Conservation (phyloP, 2,888 invertebrate species). For the Disparrhopalites patrizii region DNA sequence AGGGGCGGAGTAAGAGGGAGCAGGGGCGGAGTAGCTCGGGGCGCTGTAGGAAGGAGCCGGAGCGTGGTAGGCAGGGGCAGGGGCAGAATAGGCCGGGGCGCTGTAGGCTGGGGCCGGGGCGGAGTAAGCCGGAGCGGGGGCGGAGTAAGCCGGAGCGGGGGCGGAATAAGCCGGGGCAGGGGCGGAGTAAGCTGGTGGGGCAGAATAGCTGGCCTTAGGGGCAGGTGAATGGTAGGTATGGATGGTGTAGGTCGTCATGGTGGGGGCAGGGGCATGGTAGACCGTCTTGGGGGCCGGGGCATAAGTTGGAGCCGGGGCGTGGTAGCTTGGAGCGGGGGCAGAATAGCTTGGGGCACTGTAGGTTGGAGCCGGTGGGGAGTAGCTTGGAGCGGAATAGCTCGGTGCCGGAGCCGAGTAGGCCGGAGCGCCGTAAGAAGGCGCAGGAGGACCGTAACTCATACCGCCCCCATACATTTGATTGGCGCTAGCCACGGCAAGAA, state of each 20-base stretch:
- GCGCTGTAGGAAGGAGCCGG: background rate
- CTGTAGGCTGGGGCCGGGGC: background rate
- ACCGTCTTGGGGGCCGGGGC: slow-evolving; percentile 8
- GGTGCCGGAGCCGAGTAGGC: background rate
- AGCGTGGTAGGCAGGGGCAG: background rate
- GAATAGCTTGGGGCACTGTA: background rate
- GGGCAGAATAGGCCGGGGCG: background rate
- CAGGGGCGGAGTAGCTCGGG: too few relatives aligned
- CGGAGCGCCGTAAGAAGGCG: too few relatives aligned
- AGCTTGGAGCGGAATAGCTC: background rate
- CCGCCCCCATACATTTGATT: background rate
- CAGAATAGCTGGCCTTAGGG: background rate
- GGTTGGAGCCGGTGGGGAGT: too few relatives aligned
- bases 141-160: background rate
- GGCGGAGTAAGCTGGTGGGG: background rate
- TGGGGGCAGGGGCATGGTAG: slow-evolving; percentile 28
- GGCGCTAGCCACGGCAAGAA: background rate
- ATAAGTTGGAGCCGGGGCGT: background rate
- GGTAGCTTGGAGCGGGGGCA: background rate
- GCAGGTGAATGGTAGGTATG: slow-evolving; percentile 17
- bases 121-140: background rate
- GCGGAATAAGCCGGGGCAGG: background rate
- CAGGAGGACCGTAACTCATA: too few relatives aligned
- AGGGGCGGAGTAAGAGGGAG: too few relatives aligned
- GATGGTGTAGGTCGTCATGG: slow-evolving; percentile 28